Base-by-base conservation (phyloP, 2,888 invertebrate genomes). In the Glaucopsyche alexis region DNA sequence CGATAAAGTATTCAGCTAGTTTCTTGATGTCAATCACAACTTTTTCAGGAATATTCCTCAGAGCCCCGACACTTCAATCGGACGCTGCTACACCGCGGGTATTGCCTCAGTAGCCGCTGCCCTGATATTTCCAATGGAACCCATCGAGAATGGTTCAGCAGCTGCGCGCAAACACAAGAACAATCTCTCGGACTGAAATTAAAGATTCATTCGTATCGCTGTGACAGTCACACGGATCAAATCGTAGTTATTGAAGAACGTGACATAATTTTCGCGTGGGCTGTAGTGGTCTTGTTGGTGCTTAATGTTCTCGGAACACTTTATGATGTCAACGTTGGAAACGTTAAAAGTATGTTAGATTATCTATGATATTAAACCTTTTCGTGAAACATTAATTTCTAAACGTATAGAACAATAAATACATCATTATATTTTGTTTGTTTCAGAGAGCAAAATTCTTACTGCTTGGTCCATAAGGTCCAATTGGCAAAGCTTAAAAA, bases 51-150 rank as follows among this genome's bases (percentile, higher is more conserved):
- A 74, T 86, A 87, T 75, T 86, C 88, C 0, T 75, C 77, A 1
- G 81, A 84, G 67, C 79, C 77, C 0, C 78, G 79, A 66, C 79
- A 87, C 78, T 90, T 87, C 81, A 84, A 89, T 79, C 87, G 85
- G 74, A 86, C 85, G 13, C 79, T 81, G 6, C 77, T 90, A 1
- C 88, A 89, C 77, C 87, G 90, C 19, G 90, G 89, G 6, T 87
- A 88, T 82, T 90, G 89, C 82, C 83, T 89, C 49, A 85, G 89
- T 45, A 85, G 85, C 75, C 0, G 77, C 66, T 0, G 83, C 78
- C 3, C 77, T 19, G 76, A 75, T 1, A 79, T 75, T 0, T 83
- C 84, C 81, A 67, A 40, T 84, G 83, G 7, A 76, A 78, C 19
- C 80, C 74, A 13, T 6, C 82, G 83, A 78, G 88, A 87, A 7